These are phyloP conservation scores for Lordiphosa clarofinis DNA, from an alignment of 1,140 invertebrate genomes.

Conservation along the genomic window DNA sequence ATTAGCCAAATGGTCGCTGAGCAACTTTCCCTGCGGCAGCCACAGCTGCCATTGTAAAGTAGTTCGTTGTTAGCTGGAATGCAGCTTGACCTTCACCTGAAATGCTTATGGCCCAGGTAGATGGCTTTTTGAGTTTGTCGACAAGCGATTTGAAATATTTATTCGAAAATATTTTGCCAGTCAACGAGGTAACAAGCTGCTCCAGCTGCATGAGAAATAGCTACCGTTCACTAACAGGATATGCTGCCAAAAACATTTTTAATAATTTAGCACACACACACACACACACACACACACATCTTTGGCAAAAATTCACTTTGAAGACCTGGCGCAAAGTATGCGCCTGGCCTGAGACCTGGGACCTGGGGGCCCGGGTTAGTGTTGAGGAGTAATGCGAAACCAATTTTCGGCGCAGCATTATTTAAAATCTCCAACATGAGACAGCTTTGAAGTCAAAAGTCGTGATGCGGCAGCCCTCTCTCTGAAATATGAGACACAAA, in stretches of 20 bases:
- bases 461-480: constrained; percentile 46
- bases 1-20: constrained; percentile 56
- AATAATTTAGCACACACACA: constrained; percentile 76
- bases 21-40: constrained; percentile 32
- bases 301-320: constrained; percentile 63
- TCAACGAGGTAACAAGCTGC: constrained; percentile 36
- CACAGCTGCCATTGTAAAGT: constrained; percentile 29
- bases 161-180: constrained; percentile 66
- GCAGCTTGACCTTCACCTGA: constrained; percentile 68
- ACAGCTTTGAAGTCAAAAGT: constrained; percentile 63
- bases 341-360: constrained; percentile 24
- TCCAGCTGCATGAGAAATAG: constrained; percentile 48
- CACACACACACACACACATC: constrained; percentile 67
- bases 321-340: constrained; percentile 59
- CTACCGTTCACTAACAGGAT: constrained; percentile 62
- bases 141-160: constrained; percentile 68
- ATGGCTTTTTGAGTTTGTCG: constrained; percentile 31
- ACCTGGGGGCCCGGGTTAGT: constrained; percentile 36
- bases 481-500: constrained; percentile 55
- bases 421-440: constrained; percentile 56
- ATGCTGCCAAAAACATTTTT: constrained; percentile 72
- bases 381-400: constrained; percentile 71
- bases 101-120: constrained; percentile 48
- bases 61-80: constrained; percentile 27
- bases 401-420: constrained; percentile 57